phyloP scores from a whole-genome alignment of 2,888 invertebrate species.

The Euplagia quadripunctaria region DNA sequence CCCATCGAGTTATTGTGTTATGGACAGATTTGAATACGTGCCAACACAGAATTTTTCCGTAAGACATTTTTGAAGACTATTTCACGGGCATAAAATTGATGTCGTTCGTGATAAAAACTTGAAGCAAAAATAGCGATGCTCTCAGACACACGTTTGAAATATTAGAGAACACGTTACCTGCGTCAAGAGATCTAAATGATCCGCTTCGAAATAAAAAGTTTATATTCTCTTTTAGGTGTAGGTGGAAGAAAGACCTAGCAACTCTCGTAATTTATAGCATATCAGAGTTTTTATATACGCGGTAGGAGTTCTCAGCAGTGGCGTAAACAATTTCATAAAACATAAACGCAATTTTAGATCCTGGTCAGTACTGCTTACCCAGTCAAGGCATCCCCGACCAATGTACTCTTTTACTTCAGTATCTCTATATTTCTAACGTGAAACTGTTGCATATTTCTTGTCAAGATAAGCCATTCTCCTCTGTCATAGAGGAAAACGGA shows the following conservation, averaged over 20 bases:
- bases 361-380: no score
- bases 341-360: neutral
- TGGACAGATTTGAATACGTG: constrained; percentile 75
- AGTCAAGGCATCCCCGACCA: neutral
- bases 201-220: constrained; percentile 32
- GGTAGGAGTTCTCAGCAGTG: neutral
- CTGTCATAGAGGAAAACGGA: no score
- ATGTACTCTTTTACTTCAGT: neutral
- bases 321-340: neutral
- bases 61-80: constrained; percentile 68
- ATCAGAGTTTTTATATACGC: constrained; percentile 5
- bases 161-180: constrained; percentile 45
- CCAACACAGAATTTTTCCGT: constrained; percentile 70
- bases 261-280: constrained; percentile 16
- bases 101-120: constrained; percentile 64
- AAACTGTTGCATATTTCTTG: no score
- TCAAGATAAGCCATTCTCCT: no score
- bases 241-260: constrained; percentile 16
- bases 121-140: constrained; percentile 67
- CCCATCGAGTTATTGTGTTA: constrained; percentile 56
- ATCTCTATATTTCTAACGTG: no score
- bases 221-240: constrained; percentile 13
- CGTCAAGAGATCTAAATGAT: constrained; percentile 35
- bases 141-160: constrained; percentile 55
- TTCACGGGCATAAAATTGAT: constrained; percentile 75